Base-by-base conservation (phyloP, 2,797 vertebrate species). In the Phrynocephalus vlangalii region DNA sequence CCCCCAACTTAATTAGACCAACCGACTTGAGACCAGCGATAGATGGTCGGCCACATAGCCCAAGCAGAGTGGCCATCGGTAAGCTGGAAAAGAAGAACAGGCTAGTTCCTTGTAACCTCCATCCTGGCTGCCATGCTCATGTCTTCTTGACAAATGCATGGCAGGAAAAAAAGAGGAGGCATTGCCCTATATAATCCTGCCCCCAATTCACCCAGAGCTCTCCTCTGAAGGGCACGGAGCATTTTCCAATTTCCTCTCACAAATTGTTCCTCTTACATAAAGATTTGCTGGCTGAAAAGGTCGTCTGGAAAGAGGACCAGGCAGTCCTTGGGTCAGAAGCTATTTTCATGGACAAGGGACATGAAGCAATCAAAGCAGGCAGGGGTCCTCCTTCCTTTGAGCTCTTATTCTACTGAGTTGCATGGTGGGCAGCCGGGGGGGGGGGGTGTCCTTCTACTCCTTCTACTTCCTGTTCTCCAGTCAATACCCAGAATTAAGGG, bases 291-390 rank as follows among this genome's bases (percentile, higher is more conserved):
- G n/a, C 8, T 90, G 44, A 10, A 66, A 86, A 79, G 33, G 38
- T 83, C 88, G 28, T 85, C 22, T 77, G 0, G 0, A 67, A 87
- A 90, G 82, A 87, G 87, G 6, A 50, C 28, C 33, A 30, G 56
- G 66, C 68, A 48, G 0, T 26, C 72, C 6, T 80, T 0, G 0
- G 20, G 22, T 56, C 82, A 0, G 0, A 66, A 0, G 24, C 16
- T 73, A 80, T 7, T 63, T 72, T 1, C 30, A 20, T 10, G 44
- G 81, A 50, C 66, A 4, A 38, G 11, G 82, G 89, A 75, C 76
- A 83, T 78, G 67, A n/a, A 78, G 56, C 20, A 50, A 24, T 30
- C 20, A 89, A 44, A 84, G 56, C 2, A 33, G 56, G 79, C 9
- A 67, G 84, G n/a, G 63, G 1, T 48, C 28, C 5, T 33, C 33